Evolutionary conservation across 2,797 vertebrate species (phyloP).

Genomic region (Lates japonicus): DNA sequence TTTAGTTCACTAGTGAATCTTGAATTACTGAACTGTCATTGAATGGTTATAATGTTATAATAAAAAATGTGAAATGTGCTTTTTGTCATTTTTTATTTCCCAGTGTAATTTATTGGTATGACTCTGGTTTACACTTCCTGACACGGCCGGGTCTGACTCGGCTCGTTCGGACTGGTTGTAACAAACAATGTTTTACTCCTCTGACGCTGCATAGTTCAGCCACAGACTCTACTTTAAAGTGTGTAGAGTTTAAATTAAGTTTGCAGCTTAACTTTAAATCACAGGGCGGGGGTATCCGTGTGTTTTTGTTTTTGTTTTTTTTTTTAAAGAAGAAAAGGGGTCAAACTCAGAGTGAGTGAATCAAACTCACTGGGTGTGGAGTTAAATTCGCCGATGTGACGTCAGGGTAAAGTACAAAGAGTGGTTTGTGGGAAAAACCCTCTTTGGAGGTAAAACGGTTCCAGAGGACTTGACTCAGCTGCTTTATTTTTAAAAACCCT

Average conservation of each 20-base stretch:
- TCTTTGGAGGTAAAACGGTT: slow-evolving; percentile 81
- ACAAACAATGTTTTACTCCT: neutral
- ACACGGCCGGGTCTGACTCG: slow-evolving; percentile 37
- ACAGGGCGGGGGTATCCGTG: too few species aligned
- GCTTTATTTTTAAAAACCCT: slow-evolving; percentile 9
- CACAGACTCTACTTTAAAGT: neutral
- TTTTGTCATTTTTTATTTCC: slow-evolving; percentile 99
- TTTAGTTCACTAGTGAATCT: slow-evolving; percentile 76
- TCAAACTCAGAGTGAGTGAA: slow-evolving; percentile 27
- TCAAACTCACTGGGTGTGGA: slow-evolving; percentile 2
- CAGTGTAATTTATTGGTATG: slow-evolving; percentile 89
- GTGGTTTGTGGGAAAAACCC: slow-evolving; percentile 56
- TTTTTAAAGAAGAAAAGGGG: neutral
- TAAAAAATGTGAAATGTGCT: slow-evolving; percentile 99
- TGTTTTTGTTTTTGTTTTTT: too few species aligned
- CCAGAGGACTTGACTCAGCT: slow-evolving; percentile 2
- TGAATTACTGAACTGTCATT: slow-evolving; percentile 93
- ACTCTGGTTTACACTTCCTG: slow-evolving; percentile 63
- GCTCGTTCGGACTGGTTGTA: slow-evolving; percentile 22
- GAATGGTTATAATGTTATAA: slow-evolving; percentile 96
- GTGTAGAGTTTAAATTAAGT: slow-evolving; percentile 10
- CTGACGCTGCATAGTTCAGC: slow-evolving; percentile 15
- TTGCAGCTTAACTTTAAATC: slow-evolving; percentile 22
- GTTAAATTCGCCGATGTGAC: neutral
- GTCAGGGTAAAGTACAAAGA: slow-evolving; percentile 81